phyloP scores from a whole-genome alignment of 2,113 vertebrate species.

The Leptosomus discolor region DNA sequence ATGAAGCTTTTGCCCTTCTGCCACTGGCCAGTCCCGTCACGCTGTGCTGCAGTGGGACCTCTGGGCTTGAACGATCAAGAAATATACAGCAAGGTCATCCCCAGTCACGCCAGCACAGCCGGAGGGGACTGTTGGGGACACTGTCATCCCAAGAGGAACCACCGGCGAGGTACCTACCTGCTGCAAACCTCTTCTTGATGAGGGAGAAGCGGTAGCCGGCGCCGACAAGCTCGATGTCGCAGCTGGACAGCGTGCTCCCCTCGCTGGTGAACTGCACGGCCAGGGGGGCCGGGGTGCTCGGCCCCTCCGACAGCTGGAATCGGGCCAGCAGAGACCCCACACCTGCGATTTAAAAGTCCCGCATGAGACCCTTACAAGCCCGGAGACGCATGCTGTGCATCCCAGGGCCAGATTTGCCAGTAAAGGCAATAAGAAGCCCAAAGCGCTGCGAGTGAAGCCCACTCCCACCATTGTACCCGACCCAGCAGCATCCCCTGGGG shows the following conservation, averaged over 20 bases:
- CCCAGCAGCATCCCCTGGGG: accelerated
- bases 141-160: accelerated
- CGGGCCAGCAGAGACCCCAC: slow-evolving; percentile 93
- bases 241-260: slow-evolving; percentile 93
- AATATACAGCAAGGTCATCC: accelerated
- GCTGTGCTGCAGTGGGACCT: accelerated
- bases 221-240: slow-evolving; percentile 92
- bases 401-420: neutral
- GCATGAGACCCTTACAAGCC: neutral
- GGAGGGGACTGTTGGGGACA: accelerated
- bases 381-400: accelerated
- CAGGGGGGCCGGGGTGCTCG: slow-evolving; percentile 89
- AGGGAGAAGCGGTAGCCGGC: slow-evolving; percentile 96
- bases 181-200: slow-evolving; percentile 96
- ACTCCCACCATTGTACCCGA: accelerated
- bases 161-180: slow-evolving; percentile 73
- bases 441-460: neutral
- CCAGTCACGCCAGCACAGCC: accelerated
- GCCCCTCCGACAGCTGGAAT: slow-evolving; percentile 91
- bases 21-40: neutral
- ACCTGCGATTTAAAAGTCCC: slow-evolving; percentile 63
- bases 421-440: accelerated
- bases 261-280: slow-evolving; percentile 97
- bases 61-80: neutral
- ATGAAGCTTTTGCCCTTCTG: neutral